Conservation (phyloP, 2,797 vertebrate species). For the Furcifer pardalis region DNA sequence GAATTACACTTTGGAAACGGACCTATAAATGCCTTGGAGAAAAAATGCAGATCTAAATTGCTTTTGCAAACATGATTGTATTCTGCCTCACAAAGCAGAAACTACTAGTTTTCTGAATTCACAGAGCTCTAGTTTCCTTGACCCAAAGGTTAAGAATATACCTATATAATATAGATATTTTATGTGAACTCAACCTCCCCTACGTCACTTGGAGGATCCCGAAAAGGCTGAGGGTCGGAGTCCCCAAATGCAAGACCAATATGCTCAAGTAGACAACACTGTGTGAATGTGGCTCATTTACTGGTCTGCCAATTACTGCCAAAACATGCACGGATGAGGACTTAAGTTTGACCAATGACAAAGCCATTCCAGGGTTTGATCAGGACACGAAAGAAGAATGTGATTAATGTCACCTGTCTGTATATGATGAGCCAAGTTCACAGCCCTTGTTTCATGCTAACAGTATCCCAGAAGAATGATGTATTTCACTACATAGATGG, state of each 20-base stretch:
- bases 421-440: background rate
- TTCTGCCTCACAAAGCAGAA: background rate
- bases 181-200: too few relatives aligned
- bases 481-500: background rate
- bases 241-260: too few relatives aligned
- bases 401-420: constrained; percentile 1
- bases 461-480: background rate
- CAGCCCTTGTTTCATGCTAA: background rate
- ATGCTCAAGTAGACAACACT: too few relatives aligned
- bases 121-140: background rate
- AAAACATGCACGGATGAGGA: too few relatives aligned
- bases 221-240: too few relatives aligned
- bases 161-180: background rate
- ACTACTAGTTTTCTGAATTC: background rate
- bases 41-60: background rate
- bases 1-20: constrained; percentile 31
- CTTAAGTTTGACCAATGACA: too few relatives aligned
- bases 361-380: too few relatives aligned
- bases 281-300: too few relatives aligned
- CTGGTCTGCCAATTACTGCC: too few relatives aligned
- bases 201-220: too few relatives aligned
- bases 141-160: constrained; percentile 2
- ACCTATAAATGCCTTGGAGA: background rate
- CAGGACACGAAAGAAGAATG: too few relatives aligned
- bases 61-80: background rate